These are phyloP conservation scores for Brachionus paranguensis DNA, from an alignment of 1,140 invertebrate species.

Conservation along the genomic window DNA sequence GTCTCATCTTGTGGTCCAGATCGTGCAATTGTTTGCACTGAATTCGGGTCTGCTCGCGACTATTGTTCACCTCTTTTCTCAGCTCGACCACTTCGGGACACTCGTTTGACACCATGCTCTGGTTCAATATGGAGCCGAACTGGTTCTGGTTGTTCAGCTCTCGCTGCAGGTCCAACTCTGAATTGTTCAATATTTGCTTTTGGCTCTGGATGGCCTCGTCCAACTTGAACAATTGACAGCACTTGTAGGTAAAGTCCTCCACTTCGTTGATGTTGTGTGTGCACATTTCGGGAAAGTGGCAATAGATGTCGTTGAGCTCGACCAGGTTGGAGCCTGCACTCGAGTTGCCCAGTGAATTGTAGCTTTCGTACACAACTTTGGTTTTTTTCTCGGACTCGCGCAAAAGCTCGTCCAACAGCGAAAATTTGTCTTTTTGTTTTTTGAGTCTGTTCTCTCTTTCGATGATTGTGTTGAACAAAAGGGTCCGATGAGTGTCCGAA, in stretches of 20 bases:
- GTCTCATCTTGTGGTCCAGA: slow-evolving; percentile 35
- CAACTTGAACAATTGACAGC: slow-evolving; percentile 33
- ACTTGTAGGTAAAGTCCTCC: slow-evolving; percentile 22
- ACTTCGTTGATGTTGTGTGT: slow-evolving; percentile 35
- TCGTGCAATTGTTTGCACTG: slow-evolving; percentile 39
- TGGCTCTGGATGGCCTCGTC: slow-evolving; percentile 36
- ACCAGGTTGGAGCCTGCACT: not conserved
- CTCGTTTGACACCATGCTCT: not conserved
- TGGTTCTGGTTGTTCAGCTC: slow-evolving; percentile 19
- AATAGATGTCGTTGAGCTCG: slow-evolving; percentile 34
- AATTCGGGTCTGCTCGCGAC: slow-evolving; percentile 21
- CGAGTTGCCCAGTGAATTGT: not conserved
- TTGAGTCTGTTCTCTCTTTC: slow-evolving; percentile 16
- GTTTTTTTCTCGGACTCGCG: slow-evolving; percentile 4
- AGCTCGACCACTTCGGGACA: not conserved
- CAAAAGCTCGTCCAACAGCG: not conserved
- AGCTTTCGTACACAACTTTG: slow-evolving; percentile 2
- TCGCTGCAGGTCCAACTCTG: not conserved
- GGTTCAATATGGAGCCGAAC: not conserved
- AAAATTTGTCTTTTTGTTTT: slow-evolving; percentile 38
- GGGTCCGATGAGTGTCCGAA: not conserved
- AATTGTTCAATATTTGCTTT: slow-evolving; percentile 5
- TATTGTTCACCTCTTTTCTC: not conserved
- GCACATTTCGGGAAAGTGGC: slow-evolving; percentile 36
- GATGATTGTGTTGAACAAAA: slow-evolving; percentile 22